These are phyloP conservation scores for Terrapene triunguis DNA, from an alignment of 2,113 vertebrate species.

Conservation along the genomic window DNA sequence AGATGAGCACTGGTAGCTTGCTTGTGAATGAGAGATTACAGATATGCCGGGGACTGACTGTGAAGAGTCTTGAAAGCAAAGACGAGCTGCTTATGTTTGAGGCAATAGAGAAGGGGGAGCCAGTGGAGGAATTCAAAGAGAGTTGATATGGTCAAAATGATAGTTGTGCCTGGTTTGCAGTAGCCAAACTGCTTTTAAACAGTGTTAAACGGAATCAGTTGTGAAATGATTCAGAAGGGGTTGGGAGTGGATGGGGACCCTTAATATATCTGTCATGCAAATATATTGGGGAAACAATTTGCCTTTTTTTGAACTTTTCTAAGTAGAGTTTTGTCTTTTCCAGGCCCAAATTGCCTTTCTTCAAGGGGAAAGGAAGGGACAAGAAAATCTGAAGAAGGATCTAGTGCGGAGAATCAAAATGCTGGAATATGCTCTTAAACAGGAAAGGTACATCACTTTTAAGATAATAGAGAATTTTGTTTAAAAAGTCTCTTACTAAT, in stretches of 20 bases:
- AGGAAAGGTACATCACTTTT: conserved; percentile 83
- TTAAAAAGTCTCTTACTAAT: too few species aligned
- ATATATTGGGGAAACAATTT: background rate
- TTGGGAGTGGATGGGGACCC: background rate
- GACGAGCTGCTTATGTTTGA: background rate
- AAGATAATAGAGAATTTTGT: background rate
- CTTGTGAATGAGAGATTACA: background rate
- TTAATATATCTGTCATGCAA: background rate
- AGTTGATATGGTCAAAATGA: background rate
- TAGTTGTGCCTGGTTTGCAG: background rate
- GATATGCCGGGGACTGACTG: background rate
- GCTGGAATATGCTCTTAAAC: conserved; percentile 90
- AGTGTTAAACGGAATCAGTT: background rate
- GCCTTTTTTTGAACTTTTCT: background rate
- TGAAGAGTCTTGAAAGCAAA: background rate
- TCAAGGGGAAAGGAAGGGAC: conserved; percentile 89
- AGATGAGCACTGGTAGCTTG: background rate
- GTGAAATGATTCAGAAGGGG: background rate
- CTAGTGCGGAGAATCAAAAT: conserved; percentile 91
- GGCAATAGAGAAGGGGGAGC: background rate
- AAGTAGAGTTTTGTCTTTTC: conserved; percentile 60
- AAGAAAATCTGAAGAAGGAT: conserved; percentile 91
- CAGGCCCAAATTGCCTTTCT: conserved; percentile 90
- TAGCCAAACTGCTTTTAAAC: conserved; percentile 7
- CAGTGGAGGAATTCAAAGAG: background rate